Base-by-base conservation (phyloP, 2,113 vertebrate genomes). In the Notarius quadriscutis region DNA sequence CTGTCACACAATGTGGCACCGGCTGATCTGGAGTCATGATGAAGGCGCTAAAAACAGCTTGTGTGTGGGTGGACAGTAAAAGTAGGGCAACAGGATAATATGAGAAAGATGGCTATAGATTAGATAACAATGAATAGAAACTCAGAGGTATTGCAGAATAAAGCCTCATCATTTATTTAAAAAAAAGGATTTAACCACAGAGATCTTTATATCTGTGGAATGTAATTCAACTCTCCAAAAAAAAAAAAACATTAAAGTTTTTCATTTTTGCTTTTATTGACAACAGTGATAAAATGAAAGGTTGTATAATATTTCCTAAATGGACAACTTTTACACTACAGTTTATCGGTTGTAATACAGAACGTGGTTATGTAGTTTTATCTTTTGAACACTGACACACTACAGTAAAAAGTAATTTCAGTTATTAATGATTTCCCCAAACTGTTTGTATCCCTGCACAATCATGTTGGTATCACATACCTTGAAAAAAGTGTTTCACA, bases 31-130 rank as follows among this genome's bases (percentile, higher is more conserved):
- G 89, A 92, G 90, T 75, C 87, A 90, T 91, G 87, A 88, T 87
- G 87, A 84, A 88, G 63, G 81, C 62, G 69, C 79, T 83, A 41
- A 89, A 88, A 92, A 93, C 93, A 94, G 94, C 92, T 92, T 93
- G 92, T 6, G 78, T 91, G 94, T 94, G 92, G 93, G 95, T 91
- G 92, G 90, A 93, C 90, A 90, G 92, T 78, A 87, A 75, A 94
- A 92, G 90, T 93, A 93, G 93, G 92, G 86, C 93, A 93, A 87
- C 72, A 80, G 87, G 81, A 92, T 89, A 88, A 91, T 89, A 65
- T 69, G 85, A 79, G 67, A 86, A 87, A 50, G 34, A 85, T 86
- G 72, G 20, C 63, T 27, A 51, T 85, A 86, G 20, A 78, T 87
- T 87, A 79, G 62, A 87, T 84, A 88, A 90, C 77, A 89, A 84